phyloP scores from a whole-genome alignment of 2,113 vertebrate genomes.

The Clarias magur region DNA sequence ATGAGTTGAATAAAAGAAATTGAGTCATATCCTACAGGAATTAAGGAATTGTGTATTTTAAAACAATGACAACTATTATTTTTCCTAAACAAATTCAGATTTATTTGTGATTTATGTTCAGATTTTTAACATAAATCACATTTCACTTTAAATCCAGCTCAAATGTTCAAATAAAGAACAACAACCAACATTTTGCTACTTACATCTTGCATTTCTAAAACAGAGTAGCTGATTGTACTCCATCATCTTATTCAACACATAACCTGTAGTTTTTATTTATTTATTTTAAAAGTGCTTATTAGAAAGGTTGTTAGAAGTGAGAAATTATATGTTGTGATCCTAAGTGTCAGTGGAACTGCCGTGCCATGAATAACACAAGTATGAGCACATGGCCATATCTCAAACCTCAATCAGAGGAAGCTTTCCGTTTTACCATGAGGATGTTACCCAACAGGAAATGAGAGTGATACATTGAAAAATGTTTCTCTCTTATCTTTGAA shows the following conservation, averaged over 20 bases:
- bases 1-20: background rate
- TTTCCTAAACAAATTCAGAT: background rate
- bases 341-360: background rate
- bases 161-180: background rate
- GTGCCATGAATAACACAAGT: background rate
- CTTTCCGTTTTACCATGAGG: background rate
- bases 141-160: background rate
- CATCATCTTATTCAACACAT: background rate
- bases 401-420: background rate
- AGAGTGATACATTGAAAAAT: background rate
- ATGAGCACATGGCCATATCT: background rate
- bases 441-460: background rate
- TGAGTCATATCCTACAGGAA: background rate
- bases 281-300: background rate
- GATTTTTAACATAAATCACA: background rate
- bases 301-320: background rate
- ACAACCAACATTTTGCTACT: background rate
- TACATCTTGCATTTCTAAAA: background rate
- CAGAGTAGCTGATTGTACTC: background rate
- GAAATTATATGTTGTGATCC: background rate
- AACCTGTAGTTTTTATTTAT: background rate
- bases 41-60: background rate
- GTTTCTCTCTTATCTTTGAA: background rate
- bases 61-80: background rate
- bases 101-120: background rate